These are phyloP conservation scores for Scylla paramamosain DNA, from an alignment of 1,140 invertebrate genomes.

Conservation along the genomic window DNA sequence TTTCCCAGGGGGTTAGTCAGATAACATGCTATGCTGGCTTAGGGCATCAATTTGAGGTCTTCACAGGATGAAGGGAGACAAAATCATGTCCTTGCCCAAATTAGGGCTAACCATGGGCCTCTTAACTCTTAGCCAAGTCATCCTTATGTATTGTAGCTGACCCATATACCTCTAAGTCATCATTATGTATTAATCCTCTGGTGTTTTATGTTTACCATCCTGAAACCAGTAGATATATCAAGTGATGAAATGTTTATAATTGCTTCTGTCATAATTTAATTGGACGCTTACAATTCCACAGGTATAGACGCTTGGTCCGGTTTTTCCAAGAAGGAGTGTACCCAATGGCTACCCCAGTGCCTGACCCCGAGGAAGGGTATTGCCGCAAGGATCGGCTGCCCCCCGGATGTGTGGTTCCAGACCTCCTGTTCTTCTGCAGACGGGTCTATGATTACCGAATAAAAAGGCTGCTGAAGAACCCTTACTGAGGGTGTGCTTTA, in stretches of 20 bases:
- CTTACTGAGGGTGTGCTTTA: slow-evolving; percentile 78
- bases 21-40: too few relatives aligned
- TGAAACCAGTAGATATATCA: too few relatives aligned
- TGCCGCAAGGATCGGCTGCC: slow-evolving; percentile 84
- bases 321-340: slow-evolving; percentile 85
- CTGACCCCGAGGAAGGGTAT: slow-evolving; percentile 81
- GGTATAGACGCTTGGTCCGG: slow-evolving; percentile 85
- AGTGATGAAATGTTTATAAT: neutral
- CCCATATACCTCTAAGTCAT: too few relatives aligned
- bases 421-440: slow-evolving; percentile 96
- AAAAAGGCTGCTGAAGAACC: slow-evolving; percentile 83
- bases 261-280: neutral
- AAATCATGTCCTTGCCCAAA: too few relatives aligned
- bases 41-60: too few relatives aligned
- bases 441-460: slow-evolving; percentile 96
- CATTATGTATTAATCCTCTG: too few relatives aligned
- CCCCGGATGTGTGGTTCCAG: slow-evolving; percentile 88
- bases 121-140: too few relatives aligned
- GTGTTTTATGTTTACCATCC: too few relatives aligned
- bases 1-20: too few relatives aligned
- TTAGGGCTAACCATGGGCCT: too few relatives aligned
- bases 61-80: too few relatives aligned
- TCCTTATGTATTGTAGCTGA: too few relatives aligned
- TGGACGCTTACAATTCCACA: slow-evolving; percentile 78
- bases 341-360: slow-evolving; percentile 83